A percentile compares a stretch with the other conserved stretches of the same genome.
These are phyloP conservation scores for Papilio xuthus DNA, from an alignment of 1,140 invertebrate genomes.

Conservation along the genomic window DNA sequence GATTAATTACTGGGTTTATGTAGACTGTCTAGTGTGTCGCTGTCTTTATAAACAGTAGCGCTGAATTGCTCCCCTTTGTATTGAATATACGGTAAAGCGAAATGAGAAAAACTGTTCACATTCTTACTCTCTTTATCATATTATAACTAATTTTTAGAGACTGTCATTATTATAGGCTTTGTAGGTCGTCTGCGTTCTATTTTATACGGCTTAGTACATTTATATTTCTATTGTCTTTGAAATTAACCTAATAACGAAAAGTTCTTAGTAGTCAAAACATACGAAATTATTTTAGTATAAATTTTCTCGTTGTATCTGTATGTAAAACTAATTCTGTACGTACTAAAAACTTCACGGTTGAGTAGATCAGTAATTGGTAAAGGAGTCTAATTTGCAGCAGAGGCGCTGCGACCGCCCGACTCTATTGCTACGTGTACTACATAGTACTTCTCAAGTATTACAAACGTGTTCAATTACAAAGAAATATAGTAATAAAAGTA, in stretches of 20 bases:
- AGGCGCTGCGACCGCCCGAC: too few relatives aligned
- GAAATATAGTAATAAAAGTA: neutral
- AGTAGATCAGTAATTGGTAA: neutral
- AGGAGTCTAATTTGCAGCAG: neutral
- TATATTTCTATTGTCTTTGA: too few relatives aligned
- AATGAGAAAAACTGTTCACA: neutral
- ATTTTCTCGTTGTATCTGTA: too few relatives aligned
- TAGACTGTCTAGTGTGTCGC: neutral
- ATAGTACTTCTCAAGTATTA: neutral
- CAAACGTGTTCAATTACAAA: neutral
- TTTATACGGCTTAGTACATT: too few relatives aligned
- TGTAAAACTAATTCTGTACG: neutral
- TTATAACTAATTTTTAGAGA: neutral
- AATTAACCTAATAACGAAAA: too few relatives aligned
- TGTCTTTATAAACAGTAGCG: neutral
- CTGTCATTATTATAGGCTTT: neutral
- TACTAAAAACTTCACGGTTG: neutral
- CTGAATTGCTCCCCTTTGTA: slow-evolving; percentile 13
- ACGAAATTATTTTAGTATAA: too few relatives aligned
- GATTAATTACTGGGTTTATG: neutral
- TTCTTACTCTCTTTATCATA: neutral
- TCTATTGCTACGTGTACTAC: too few relatives aligned
- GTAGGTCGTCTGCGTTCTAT: too few relatives aligned
- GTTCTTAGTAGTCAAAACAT: too few relatives aligned
- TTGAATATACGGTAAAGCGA: neutral